Conservation (phyloP, 2,888 invertebrate species). For the Thalpophila matura region DNA sequence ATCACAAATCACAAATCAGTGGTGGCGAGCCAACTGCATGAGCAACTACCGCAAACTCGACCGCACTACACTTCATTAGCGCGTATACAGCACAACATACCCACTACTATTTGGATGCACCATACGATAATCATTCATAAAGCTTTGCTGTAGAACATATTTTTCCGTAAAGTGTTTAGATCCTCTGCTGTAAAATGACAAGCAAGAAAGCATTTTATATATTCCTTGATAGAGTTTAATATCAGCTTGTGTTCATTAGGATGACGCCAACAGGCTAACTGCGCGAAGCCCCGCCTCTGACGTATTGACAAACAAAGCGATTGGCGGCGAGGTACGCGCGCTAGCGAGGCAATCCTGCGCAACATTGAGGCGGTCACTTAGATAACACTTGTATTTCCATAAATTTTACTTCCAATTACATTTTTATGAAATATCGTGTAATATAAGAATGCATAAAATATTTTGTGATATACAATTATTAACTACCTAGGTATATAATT, state of each 20-base stretch:
- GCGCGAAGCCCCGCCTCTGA: conserved; percentile 79
- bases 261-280: conserved; percentile 61
- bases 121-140: conserved; percentile 71
- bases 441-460: conserved; percentile 28
- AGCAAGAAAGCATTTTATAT: conserved; percentile 68
- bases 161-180: conserved; percentile 61
- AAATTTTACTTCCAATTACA: conserved; percentile 64
- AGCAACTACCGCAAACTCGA: conserved; percentile 88
- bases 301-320: conserved; percentile 84
- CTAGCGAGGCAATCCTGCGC: conserved; percentile 86
- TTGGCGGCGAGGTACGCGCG: conserved; percentile 79
- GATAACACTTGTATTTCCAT: conserved; percentile 72
- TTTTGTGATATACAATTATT: background rate
- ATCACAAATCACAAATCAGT: conserved; percentile 84
- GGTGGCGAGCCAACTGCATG: conserved; percentile 88
- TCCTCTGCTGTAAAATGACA: conserved; percentile 47
- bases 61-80: conserved; percentile 87
- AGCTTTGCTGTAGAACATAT: conserved; percentile 62
- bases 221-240: conserved; percentile 44
- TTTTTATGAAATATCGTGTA: conserved; percentile 48
- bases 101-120: conserved; percentile 67
- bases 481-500: no score
- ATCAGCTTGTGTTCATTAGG: conserved; percentile 18
- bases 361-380: conserved; percentile 78
- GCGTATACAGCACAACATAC: conserved; percentile 85